phyloP scores from a whole-genome alignment of 2,888 invertebrate species.

The Sialis fuliginosa region DNA sequence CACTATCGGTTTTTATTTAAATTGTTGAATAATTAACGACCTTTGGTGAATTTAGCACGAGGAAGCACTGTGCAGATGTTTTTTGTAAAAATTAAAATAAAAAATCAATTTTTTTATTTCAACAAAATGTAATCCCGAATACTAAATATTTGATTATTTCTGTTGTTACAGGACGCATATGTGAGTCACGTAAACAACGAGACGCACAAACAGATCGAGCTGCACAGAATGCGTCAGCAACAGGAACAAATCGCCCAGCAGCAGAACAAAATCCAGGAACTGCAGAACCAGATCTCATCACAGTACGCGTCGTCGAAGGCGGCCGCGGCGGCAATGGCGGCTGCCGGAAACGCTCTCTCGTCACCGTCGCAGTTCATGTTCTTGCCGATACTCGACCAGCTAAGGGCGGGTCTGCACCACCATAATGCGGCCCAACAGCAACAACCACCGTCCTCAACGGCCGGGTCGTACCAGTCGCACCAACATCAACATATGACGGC shows the following conservation, averaged over 20 bases:
- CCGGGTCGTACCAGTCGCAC: background rate
- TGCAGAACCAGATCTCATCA: constrained; percentile 37
- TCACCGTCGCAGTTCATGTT: constrained; percentile 47
- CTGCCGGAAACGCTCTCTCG: constrained; percentile 28
- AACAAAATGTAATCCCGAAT: no score
- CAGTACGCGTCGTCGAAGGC: constrained; percentile 26
- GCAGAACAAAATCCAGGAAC: constrained; percentile 38
- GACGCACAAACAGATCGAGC: constrained; percentile 48
- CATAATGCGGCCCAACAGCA: constrained; percentile 11
- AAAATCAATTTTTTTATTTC: no score
- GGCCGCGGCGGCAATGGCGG: constrained; percentile 23
- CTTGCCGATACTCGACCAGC: constrained; percentile 52
- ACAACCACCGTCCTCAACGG: no score
- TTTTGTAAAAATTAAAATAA: no score
- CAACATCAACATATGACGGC: background rate
- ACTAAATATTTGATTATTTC: background rate
- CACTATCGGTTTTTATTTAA: no score
- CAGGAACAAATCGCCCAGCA: constrained; percentile 37
- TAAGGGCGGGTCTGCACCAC: constrained; percentile 20
- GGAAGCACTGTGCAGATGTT: no score
- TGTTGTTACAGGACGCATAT: constrained; percentile 11
- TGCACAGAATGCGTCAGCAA: constrained; percentile 48
- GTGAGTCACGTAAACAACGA: constrained; percentile 28
- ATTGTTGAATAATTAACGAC: no score
- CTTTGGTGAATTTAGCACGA: no score